Evolutionary conservation across 2,888 invertebrate species (phyloP), one percentile per base, ranked within the genome.

Genomic region (Clistopyga incitator): DNA sequence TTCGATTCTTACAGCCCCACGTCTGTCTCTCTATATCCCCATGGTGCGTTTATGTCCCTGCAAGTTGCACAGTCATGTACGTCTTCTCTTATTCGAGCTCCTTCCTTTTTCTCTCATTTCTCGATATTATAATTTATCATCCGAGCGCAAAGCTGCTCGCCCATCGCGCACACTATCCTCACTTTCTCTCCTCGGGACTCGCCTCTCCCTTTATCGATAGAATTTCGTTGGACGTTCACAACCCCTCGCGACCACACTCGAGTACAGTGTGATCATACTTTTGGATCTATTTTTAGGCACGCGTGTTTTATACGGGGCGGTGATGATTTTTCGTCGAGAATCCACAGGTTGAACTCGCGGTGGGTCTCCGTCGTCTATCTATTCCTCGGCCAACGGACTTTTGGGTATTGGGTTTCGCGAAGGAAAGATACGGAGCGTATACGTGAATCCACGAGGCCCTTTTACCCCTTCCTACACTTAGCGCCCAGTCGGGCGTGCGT

Each of bases 401-500:
- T 85, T 85, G 84, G 85, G 86, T 90, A 90, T 90, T 90, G 84
- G 86, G 88, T 90, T 90, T 90, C 88, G 87, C 87, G 88, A 84
- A 86, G 82, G 80, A 86, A 84, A 86, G 86, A 79, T 86, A 86
- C 10, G 18, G 81, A 56, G 13, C 23, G 42, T 87, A 85, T 85
- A 65, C 65, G 54, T 18, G 65, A 54, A 56, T 45, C 42, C 29
- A 25, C 67, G 54, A 65, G 65, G 54, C 76, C 65, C 52, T 76
- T 65, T 56, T 42, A 38, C 42, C 54, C 76, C 54, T 34, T 42
- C 52, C 25, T 29, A 34, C n/a, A 20, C 67, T 38, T 42, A 61
- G 34, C 64, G 86, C 79, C 78, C 89, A 90, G 86, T 87, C 86
- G 88, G 88, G 90, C 89, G 90, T 90, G 88, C 88, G 81, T 86